These are phyloP conservation scores for Prosopocoilus inquinatus DNA, from an alignment of 2,888 invertebrate genomes.

Conservation along the genomic window DNA sequence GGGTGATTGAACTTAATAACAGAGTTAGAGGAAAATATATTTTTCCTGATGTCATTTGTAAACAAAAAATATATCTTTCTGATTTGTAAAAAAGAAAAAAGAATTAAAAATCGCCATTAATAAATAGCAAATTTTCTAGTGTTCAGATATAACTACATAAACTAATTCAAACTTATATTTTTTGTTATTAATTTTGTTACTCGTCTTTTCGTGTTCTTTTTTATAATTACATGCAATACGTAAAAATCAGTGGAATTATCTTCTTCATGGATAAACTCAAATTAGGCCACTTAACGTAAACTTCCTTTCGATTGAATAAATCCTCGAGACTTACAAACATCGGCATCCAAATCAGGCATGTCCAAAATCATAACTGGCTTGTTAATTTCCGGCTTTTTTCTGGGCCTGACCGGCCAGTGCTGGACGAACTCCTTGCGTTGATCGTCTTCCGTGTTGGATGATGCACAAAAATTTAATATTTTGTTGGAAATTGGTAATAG, in stretches of 20 bases:
- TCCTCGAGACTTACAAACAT: conserved; percentile 4
- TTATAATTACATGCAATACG: no score
- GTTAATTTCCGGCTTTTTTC: conserved; percentile 7
- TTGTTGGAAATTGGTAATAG: not conserved
- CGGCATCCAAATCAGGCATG: conserved; percentile 5
- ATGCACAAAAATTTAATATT: conserved; percentile 8
- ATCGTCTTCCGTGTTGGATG: not conserved
- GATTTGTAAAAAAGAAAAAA: not conserved
- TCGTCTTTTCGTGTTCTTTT: no score
- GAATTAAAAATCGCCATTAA: not conserved
- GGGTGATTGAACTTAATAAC: no score
- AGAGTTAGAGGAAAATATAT: no score
- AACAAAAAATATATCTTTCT: no score
- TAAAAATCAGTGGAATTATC: not conserved
- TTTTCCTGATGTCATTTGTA: no score
- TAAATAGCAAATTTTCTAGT: not conserved
- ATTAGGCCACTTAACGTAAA: not conserved
- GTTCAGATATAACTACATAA: not conserved
- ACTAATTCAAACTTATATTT: not conserved
- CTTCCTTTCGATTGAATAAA: not conserved
- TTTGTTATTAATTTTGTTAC: no score
- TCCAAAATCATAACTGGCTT: conserved; percentile 5
- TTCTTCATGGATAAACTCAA: no score
- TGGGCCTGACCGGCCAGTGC: conserved; percentile 4
- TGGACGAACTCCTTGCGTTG: not conserved